phyloP scores from a whole-genome alignment of 92 coral and sea anemone species.

The Zoanthus gigantus region DNA sequence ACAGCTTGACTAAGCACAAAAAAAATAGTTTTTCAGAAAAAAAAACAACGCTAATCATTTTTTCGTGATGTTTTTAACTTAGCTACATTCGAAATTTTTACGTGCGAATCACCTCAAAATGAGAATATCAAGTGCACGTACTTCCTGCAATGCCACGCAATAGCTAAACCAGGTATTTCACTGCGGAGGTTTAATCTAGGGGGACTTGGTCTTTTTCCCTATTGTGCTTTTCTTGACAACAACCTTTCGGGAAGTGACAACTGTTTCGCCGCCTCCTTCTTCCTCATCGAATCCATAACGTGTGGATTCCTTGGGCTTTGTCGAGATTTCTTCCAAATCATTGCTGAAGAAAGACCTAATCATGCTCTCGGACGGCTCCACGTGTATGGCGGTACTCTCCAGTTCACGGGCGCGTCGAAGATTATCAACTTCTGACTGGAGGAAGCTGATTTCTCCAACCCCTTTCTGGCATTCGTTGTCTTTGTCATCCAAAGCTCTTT shows the following conservation, averaged over 20 bases:
- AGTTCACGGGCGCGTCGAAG: slow-evolving; percentile 55
- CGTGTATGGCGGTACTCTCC: slow-evolving; percentile 49
- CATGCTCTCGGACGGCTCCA: slow-evolving; percentile 48
- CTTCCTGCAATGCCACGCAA: not conserved
- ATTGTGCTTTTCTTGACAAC: slow-evolving; percentile 26
- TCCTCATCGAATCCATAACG: slow-evolving; percentile 57
- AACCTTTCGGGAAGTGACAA: slow-evolving; percentile 41
- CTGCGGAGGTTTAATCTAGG: not conserved
- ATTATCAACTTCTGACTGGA: slow-evolving; percentile 56
- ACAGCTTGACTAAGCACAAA: no score
- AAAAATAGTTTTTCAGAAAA: no score
- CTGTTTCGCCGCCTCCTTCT: slow-evolving; percentile 41
- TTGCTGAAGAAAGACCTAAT: slow-evolving; percentile 57
- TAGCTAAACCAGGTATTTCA: slow-evolving; percentile 6
- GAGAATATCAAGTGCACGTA: not conserved
- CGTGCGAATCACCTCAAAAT: not conserved
- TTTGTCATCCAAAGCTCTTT: slow-evolving; percentile 47
- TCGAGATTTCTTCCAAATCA: slow-evolving; percentile 45
- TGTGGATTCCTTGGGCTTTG: slow-evolving; percentile 57
- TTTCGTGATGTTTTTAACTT: no score
- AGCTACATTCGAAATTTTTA: not conserved
- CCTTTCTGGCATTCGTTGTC: slow-evolving; percentile 50
- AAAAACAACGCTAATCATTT: no score
- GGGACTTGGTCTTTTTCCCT: slow-evolving; percentile 21
- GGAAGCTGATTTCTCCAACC: slow-evolving; percentile 46